Evolutionary conservation across 2,888 invertebrate genomes (phyloP).

Genomic region (Crocallis elinguaria): DNA sequence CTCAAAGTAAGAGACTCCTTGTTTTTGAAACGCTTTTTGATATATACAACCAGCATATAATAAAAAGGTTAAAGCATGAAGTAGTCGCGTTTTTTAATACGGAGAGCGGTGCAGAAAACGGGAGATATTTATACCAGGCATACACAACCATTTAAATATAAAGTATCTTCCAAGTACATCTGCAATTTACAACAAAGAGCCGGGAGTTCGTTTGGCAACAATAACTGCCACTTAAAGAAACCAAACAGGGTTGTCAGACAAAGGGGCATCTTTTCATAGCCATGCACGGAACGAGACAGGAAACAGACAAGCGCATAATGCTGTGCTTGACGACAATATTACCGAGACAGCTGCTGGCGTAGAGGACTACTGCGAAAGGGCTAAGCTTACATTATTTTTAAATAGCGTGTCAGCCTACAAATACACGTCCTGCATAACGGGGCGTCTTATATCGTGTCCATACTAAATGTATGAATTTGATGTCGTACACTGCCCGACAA

Average conservation of each 20-base stretch:
- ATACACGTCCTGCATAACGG: no score
- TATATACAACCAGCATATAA: no score
- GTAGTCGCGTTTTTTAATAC: no score
- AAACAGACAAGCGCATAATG: conserved; percentile 39
- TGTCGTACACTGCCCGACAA: no score
- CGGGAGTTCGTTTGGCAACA: conserved; percentile 6
- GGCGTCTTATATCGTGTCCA: no score
- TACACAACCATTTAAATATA: neutral
- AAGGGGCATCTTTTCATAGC: conserved; percentile 39
- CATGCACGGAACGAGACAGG: conserved; percentile 32
- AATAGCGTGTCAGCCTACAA: no score
- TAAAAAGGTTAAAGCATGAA: no score
- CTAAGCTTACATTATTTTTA: no score
- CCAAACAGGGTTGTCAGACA: conserved; percentile 30
- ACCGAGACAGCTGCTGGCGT: conserved; percentile 39
- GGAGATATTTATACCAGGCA: neutral
- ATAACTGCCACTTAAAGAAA: conserved; percentile 20
- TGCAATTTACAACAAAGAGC: conserved; percentile 11
- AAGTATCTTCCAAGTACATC: neutral
- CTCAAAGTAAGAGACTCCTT: no score
- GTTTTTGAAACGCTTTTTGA: no score
- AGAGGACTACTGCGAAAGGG: conserved; percentile 5
- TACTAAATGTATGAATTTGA: no score
- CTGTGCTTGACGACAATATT: conserved; percentile 34
- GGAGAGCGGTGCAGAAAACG: neutral